Evolutionary conservation across 1,140 invertebrate genomes (phyloP).

Genomic region (Homarus americanus): DNA sequence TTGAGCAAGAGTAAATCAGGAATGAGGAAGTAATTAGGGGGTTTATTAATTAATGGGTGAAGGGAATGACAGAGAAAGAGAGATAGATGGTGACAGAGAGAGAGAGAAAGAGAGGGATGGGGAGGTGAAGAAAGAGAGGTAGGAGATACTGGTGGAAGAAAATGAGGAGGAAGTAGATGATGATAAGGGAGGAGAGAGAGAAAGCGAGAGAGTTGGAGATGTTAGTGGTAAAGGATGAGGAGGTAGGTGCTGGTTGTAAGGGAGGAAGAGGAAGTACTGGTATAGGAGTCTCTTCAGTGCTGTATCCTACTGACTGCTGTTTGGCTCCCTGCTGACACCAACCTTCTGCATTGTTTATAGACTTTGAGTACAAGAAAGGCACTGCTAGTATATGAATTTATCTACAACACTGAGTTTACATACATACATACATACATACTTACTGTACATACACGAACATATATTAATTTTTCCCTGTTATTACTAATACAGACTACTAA

Average conservation of each 20-base stretch:
- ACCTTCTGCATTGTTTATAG: no score
- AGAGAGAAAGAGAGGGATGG: constrained; percentile 29
- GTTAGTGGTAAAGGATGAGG: not conserved
- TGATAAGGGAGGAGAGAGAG: not conserved
- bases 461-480: constrained; percentile 9
- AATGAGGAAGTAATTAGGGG: no score
- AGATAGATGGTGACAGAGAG: constrained; percentile 24
- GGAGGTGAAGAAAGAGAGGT: not conserved
- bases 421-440: constrained; percentile 14
- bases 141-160: not conserved
- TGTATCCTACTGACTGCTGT: no score
- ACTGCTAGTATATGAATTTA: no score
- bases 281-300: no score
- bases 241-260: not conserved
- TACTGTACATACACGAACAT: not conserved
- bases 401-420: not conserved
- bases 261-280: no score
- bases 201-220: not conserved
- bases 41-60: no score
- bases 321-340: no score
- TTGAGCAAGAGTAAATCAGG: no score
- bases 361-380: no score
- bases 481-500: not conserved
- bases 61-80: constrained; percentile 7
- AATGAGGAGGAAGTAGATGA: not conserved